These are phyloP conservation scores for Adoxophyes honmai DNA, from an alignment of 1,140 invertebrate species.

Conservation along the genomic window DNA sequence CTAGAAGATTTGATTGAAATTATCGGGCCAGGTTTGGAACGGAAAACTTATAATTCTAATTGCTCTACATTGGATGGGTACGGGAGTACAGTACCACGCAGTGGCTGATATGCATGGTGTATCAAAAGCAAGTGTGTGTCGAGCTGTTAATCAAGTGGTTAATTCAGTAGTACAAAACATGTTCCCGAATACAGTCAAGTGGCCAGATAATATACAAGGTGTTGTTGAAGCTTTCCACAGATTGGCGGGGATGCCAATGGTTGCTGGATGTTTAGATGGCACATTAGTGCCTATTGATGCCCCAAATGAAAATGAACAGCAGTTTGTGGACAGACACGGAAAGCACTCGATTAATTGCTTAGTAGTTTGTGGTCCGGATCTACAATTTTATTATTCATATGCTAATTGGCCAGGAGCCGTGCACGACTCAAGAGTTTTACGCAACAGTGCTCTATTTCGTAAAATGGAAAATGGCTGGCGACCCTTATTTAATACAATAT, in stretches of 20 bases:
- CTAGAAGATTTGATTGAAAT: not conserved
- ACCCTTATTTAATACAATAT: too few relatives aligned
- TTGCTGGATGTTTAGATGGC: not conserved
- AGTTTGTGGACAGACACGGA: not conserved
- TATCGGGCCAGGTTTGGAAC: too few relatives aligned
- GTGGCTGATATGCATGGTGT: not conserved
- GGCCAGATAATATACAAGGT: not conserved
- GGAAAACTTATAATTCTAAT: too few relatives aligned
- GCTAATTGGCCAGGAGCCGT: not conserved
- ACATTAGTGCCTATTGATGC: slow-evolving; percentile 1
- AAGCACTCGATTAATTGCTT: not conserved
- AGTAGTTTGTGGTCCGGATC: not conserved
- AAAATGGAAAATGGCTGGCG: not conserved
- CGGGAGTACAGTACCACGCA: not conserved
- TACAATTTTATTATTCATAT: not conserved
- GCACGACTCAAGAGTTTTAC: not conserved
- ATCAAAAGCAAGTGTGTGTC: not conserved
- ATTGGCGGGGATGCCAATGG: not conserved
- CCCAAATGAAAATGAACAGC: not conserved
- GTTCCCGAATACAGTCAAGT: not conserved
- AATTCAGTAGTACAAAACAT: not conserved
- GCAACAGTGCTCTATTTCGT: not conserved
- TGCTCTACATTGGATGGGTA: not conserved
- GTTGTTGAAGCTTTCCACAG: not conserved
- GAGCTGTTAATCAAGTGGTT: not conserved